Evolutionary conservation across 2,113 vertebrate species (phyloP), one percentile per base, ranked within the genome.

Genomic region (Xiphophorus maculatus): DNA sequence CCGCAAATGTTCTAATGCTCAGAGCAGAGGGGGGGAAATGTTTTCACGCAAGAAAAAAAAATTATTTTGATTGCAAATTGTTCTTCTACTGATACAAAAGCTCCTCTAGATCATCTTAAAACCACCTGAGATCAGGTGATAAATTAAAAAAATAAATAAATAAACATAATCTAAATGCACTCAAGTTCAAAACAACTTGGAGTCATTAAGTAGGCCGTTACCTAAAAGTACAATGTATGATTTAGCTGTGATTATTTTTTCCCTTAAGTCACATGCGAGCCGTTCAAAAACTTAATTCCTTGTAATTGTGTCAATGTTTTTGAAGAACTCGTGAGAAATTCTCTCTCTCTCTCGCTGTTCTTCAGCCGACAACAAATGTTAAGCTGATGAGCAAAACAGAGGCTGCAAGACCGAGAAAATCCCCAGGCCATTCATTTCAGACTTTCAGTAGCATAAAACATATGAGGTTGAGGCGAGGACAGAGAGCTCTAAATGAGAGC

Each of bases 361-460:
- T 69, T 64, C 33, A 0, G 40, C 28, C 3, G 7, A 69, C 37
- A 78, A 64, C 60, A 64, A 70, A 77, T 0, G 72, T 72, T 37
- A 33, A n/a, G 79, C 77, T 12, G 51, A 79, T 83, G 84, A 87
- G 71, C 75, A 84, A 84, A 90, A 88, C 79, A 85, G 19, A 0
- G 7, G 17, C 29, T 15, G 15, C 48, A 54, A 75, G 54, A 74
- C 0, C 10, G 68, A 86, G 71, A 90, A 93, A 93, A 91, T 85
- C 91, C 94, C 93, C 51, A 91, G 73, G 62, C 81, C 69, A 93
- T 91, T 95, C 94, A 93, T 94, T 67, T 93, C 87, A 91, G 77
- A 89, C 89, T 91, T 82, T 85, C 89, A 87, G 87, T 90, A 84
- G 87, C 80, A 91, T 54, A 79, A 54, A 79, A 81, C 83, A 83